These are phyloP conservation scores for Bungarus multicinctus DNA, from an alignment of 2,113 vertebrate species.

Conservation along the genomic window DNA sequence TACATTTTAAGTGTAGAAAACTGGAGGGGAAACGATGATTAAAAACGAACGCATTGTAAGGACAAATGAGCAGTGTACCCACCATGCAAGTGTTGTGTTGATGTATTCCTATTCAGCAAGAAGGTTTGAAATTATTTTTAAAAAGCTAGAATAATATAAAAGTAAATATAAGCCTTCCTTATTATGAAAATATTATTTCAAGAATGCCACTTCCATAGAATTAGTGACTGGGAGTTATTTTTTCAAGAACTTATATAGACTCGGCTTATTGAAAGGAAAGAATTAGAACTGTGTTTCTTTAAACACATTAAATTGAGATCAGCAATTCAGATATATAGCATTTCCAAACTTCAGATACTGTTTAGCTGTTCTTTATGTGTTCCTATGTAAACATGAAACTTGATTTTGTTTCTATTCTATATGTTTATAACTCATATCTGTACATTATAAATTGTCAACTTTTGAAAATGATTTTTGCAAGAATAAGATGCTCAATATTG, in stretches of 20 bases:
- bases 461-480: not conserved
- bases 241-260: not conserved
- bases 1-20: not conserved
- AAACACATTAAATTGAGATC: not conserved
- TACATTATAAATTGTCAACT: not conserved
- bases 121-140: not conserved
- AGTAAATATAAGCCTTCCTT: not conserved
- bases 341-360: not conserved
- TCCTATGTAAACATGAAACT: conserved; percentile 14
- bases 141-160: not conserved
- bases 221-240: too few relatives aligned
- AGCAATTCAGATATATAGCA: not conserved
- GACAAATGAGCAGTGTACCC: not conserved
- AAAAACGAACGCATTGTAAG: not conserved
- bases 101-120: not conserved
- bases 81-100: not conserved
- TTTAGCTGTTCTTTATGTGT: fast-evolving
- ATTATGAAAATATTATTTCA: not conserved
- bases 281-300: not conserved
- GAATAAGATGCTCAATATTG: not conserved
- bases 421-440: not conserved
- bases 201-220: too few relatives aligned
- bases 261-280: not conserved
- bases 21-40: not conserved
- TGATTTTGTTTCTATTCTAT: not conserved